Evolutionary conservation across 2,113 vertebrate species (phyloP).

Genomic region (Pithys albifrons): DNA sequence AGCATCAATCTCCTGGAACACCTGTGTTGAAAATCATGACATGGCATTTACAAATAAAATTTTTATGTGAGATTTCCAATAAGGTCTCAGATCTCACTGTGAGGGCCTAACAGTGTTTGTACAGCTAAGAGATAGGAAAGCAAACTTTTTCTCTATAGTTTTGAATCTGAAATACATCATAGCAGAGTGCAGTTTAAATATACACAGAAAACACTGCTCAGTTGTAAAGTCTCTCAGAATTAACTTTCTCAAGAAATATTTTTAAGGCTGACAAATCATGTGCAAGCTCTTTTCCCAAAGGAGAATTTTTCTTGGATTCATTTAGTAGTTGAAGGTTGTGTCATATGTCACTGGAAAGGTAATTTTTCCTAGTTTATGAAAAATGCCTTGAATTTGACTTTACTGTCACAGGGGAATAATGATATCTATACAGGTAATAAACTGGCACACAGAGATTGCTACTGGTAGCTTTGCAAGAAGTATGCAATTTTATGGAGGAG

Average conservation of each 20-base stretch:
- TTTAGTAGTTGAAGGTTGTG: slow-evolving; percentile 60
- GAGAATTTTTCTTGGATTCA: slow-evolving; percentile 59
- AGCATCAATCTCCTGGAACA: slow-evolving; percentile 5
- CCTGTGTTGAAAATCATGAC: not conserved
- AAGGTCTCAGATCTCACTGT: not conserved
- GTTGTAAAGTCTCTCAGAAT: slow-evolving; percentile 30
- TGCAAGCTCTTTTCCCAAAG: slow-evolving; percentile 47
- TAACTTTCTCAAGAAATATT: slow-evolving; percentile 44
- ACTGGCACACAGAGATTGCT: slow-evolving; percentile 36
- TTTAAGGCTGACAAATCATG: slow-evolving; percentile 54
- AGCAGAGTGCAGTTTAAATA: slow-evolving; percentile 14
- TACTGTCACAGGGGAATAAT: slow-evolving; percentile 67
- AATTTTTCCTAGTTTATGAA: slow-evolving; percentile 67
- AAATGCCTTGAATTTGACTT: slow-evolving; percentile 66
- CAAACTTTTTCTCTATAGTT: not conserved
- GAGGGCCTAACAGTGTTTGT: not conserved
- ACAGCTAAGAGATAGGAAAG: not conserved
- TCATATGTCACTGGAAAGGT: slow-evolving; percentile 59
- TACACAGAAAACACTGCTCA: not conserved
- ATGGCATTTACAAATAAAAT: slow-evolving; percentile 31
- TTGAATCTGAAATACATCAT: slow-evolving; percentile 24
- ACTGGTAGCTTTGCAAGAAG: slow-evolving; percentile 58
- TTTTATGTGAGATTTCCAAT: slow-evolving; percentile 40
- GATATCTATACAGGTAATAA: slow-evolving; percentile 61
- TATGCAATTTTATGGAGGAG: slow-evolving; percentile 6